Conservation (phyloP, 2,113 vertebrate genomes). For the Aegotheles bennettii region DNA sequence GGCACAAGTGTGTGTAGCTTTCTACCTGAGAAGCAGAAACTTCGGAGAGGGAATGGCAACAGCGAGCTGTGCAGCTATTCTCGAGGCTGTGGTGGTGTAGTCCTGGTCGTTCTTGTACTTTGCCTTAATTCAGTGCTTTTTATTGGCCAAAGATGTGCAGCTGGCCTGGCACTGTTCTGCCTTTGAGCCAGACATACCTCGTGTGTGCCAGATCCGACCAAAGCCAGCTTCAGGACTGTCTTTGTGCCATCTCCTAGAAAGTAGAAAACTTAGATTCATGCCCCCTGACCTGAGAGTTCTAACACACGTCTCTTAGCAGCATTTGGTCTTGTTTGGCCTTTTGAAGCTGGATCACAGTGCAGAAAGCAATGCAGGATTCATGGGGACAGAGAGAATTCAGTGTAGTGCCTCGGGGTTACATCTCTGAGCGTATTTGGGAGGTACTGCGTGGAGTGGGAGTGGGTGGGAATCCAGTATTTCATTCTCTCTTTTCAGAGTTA, state of each 20-base stretch:
- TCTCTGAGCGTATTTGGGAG: neutral
- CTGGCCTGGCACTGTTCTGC: neutral
- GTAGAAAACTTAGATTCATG: neutral
- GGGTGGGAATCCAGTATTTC: neutral
- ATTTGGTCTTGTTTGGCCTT: neutral
- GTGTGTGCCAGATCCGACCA: neutral
- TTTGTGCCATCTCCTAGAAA: neutral
- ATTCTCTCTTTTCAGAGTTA: neutral
- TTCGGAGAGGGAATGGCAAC: neutral
- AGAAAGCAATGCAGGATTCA: neutral
- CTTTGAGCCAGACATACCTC: neutral
- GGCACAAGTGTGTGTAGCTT: neutral
- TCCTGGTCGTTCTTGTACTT: neutral
- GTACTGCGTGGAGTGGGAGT: fast-evolving
- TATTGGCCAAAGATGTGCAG: fast-evolving
- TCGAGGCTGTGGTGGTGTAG: neutral
- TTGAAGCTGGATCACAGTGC: neutral
- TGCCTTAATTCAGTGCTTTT: neutral
- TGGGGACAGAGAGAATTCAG: neutral
- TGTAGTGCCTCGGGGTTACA: neutral
- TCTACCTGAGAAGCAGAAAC: neutral
- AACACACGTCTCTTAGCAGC: neutral
- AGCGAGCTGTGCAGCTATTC: neutral
- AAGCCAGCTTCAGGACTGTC: neutral
- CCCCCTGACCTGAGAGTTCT: neutral